Percentiles rank a stretch among this genome's conserved stretches.
These are phyloP conservation scores for Zoanthus solanderi DNA, from an alignment of 92 coral and sea anemone species.

Conservation along the genomic window DNA sequence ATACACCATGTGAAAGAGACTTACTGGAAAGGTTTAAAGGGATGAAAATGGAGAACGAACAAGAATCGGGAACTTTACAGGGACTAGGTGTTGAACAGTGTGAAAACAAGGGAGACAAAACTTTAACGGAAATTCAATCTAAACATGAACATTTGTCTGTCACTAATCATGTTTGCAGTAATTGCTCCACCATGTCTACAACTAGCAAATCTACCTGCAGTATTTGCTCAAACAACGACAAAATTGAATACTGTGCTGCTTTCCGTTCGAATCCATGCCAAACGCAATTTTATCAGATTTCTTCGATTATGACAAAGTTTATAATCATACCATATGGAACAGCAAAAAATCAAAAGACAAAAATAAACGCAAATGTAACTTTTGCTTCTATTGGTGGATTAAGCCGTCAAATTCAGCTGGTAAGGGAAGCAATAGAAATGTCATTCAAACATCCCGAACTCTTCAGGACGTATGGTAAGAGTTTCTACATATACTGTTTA, in stretches of 20 bases:
- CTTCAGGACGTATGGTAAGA: slow-evolving; percentile 87
- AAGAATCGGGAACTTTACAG: neutral
- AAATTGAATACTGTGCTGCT: neutral
- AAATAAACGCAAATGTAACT: slow-evolving; percentile 55
- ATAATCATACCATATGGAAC: slow-evolving; percentile 60
- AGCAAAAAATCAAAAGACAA: neutral
- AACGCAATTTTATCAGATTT: slow-evolving; percentile 67
- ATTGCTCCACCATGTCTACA: neutral
- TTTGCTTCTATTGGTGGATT: slow-evolving; percentile 92
- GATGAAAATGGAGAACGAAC: neutral
- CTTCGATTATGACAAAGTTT: slow-evolving; percentile 80
- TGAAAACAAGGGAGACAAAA: neutral
- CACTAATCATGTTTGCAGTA: neutral
- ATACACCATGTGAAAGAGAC: neutral
- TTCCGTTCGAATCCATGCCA: neutral
- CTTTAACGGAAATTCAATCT: neutral
- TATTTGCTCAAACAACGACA: neutral
- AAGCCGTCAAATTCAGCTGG: slow-evolving; percentile 73
- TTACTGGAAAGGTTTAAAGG: neutral
- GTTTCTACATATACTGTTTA: neutral
- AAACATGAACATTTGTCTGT: neutral
- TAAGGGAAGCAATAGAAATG: slow-evolving; percentile 93
- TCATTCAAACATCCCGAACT: slow-evolving; percentile 84
- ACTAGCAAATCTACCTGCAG: neutral
- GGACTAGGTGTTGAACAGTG: neutral